Conservation (phyloP, 2,888 invertebrate genomes). For the Philereme transversata region DNA sequence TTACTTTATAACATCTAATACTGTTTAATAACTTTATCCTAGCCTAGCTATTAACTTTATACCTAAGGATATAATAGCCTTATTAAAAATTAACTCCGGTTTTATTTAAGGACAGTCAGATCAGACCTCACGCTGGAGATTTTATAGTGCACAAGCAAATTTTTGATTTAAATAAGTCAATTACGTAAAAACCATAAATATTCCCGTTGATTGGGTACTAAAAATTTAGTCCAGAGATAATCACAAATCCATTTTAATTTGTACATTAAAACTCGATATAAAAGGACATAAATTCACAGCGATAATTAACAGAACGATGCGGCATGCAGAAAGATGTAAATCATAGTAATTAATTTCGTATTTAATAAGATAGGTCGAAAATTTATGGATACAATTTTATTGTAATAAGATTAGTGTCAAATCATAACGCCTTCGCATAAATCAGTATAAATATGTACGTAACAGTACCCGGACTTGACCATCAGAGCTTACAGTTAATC, state of each 20-base stretch:
- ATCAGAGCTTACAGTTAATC: constrained; percentile 57
- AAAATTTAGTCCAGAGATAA: constrained; percentile 34
- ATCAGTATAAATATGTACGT: constrained; percentile 58
- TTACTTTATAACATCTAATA: constrained; percentile 47
- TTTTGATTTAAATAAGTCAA: constrained; percentile 19
- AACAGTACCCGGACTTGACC: constrained; percentile 50
- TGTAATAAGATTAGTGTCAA: constrained; percentile 51
- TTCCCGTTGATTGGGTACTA: constrained; percentile 35
- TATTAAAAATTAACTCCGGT: not conserved
- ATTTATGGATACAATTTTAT: constrained; percentile 41
- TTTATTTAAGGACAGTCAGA: not conserved
- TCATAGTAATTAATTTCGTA: constrained; percentile 38
- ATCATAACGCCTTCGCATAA: constrained; percentile 50
- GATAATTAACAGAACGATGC: constrained; percentile 36
- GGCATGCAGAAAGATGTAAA: constrained; percentile 41
- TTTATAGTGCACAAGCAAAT: constrained; percentile 2
- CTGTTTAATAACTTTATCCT: constrained; percentile 45
- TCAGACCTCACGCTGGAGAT: not conserved
- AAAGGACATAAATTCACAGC: constrained; percentile 42
- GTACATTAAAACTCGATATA: constrained; percentile 34
- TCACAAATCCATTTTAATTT: constrained; percentile 38
- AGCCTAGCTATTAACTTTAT: constrained; percentile 23
- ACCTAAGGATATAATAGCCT: constrained; percentile 14
- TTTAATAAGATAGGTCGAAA: constrained; percentile 38
- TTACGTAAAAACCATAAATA: constrained; percentile 36